Evolutionary conservation across 2,797 vertebrate genomes (phyloP).

Genomic region (Botia almorhae): DNA sequence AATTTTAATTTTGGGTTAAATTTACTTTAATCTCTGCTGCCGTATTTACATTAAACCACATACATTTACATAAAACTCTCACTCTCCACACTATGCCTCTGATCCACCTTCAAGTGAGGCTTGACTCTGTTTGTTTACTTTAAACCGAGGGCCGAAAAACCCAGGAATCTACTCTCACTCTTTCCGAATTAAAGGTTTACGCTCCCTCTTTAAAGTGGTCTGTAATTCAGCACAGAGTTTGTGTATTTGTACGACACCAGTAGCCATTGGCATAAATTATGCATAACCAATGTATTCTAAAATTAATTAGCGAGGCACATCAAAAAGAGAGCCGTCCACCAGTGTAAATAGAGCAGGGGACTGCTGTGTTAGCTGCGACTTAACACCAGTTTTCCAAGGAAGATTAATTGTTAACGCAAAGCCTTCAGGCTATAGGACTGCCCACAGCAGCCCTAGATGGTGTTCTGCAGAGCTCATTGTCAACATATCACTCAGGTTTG

Average conservation of each 20-base stretch:
- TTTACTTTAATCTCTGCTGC: background rate
- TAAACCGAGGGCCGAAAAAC: conserved; percentile 68
- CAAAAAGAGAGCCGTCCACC: conserved; percentile 67
- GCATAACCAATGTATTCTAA: conserved; percentile 78
- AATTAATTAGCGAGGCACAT: conserved; percentile 77
- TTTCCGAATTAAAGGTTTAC: conserved; percentile 61
- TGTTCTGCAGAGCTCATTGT: conserved; percentile 69
- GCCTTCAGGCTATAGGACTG: conserved; percentile 76
- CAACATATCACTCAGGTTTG: conserved; percentile 65
- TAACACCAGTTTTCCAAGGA: conserved; percentile 69
- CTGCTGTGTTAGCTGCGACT: conserved; percentile 74
- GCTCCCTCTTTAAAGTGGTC: conserved; percentile 67
- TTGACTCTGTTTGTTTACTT: conserved; percentile 71
- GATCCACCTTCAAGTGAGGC: conserved; percentile 59
- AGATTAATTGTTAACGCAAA: conserved; percentile 80
- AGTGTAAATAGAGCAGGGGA: conserved; percentile 70
- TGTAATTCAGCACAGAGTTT: conserved; percentile 73
- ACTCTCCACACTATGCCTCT: background rate
- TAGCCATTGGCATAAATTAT: conserved; percentile 80
- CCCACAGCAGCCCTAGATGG: conserved; percentile 66
- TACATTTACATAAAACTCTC: background rate
- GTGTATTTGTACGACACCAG: conserved; percentile 81
- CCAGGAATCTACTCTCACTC: conserved; percentile 56
- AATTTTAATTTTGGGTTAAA: background rate
- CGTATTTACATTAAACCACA: background rate